A percentile compares a stretch with the other conserved stretches of the same genome.
phyloP scores from a whole-genome alignment of 2,888 invertebrate genomes.

The Coleophora flavipennella region DNA sequence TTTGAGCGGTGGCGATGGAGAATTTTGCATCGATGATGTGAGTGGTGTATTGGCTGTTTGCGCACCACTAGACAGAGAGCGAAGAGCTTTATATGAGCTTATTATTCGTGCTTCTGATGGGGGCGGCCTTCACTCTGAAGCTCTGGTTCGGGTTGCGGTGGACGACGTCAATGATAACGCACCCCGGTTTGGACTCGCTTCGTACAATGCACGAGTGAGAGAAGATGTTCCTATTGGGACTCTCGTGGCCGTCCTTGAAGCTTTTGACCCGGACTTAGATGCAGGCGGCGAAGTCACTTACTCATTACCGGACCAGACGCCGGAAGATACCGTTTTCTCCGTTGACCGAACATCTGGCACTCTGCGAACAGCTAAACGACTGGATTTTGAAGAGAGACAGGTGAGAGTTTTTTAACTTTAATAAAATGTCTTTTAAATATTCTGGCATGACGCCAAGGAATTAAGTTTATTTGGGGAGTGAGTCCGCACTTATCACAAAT shows the following conservation, averaged over 20 bases:
- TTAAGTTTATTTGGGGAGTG: no score
- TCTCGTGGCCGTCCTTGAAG: conserved; percentile 86
- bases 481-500: no score
- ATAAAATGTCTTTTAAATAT: no score
- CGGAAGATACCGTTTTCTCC: conserved; percentile 80
- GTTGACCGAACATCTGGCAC: conserved; percentile 91
- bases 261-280: conserved; percentile 88
- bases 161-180: conserved; percentile 94
- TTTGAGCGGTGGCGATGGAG: conserved; percentile 81
- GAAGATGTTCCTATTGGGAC: conserved; percentile 94
- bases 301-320: conserved; percentile 78
- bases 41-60: conserved; percentile 85
- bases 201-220: conserved; percentile 85
- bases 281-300: conserved; percentile 87
- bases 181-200: conserved; percentile 83
- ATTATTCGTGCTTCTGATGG: conserved; percentile 86
- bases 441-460: no score
- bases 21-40: conserved; percentile 84
- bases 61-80: conserved; percentile 87
- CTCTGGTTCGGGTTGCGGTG: conserved; percentile 84
- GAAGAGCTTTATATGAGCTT: conserved; percentile 84
- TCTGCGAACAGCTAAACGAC: conserved; percentile 80
- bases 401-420: conserved; percentile 16
- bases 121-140: conserved; percentile 84
- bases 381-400: conserved; percentile 93